These are phyloP conservation scores for Latrodectus elegans DNA, from an alignment of 2,888 invertebrate species.

Conservation along the genomic window DNA sequence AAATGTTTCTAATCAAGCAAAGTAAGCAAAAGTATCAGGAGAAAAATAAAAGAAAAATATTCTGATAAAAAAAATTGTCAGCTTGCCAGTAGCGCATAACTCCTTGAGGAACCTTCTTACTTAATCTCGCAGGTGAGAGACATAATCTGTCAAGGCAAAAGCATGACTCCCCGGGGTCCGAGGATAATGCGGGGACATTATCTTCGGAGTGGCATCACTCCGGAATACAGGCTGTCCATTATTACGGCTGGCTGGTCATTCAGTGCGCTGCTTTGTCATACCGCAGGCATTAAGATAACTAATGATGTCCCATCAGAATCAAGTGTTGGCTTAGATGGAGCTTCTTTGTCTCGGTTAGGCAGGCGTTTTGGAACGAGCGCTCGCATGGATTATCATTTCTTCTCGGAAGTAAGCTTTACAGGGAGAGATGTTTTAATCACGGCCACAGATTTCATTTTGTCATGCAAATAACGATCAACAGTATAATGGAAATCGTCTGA, in stretches of 20 bases:
- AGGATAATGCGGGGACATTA: constrained; percentile 56
- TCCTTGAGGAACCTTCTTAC: background rate
- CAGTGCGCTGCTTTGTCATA: constrained; percentile 46
- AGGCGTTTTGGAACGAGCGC: constrained; percentile 1
- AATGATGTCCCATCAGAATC: constrained; percentile 50
- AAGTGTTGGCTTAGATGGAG: constrained; percentile 31
- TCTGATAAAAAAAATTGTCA: background rate
- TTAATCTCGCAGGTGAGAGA: constrained; percentile 49
- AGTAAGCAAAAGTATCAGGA: background rate
- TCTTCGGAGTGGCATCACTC: constrained; percentile 26
- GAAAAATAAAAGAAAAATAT: background rate
- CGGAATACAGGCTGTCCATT: constrained; percentile 29
- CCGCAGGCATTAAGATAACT: constrained; percentile 42
- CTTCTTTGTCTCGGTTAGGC: constrained; percentile 46
- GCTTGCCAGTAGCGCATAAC: background rate
- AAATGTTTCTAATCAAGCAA: constrained; percentile 38
- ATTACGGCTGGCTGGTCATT: constrained; percentile 52
- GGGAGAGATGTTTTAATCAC: no score
- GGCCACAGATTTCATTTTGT: no score
- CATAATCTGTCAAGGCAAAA: constrained; percentile 60
- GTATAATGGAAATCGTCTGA: no score
- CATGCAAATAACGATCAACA: no score
- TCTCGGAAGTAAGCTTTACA: background rate
- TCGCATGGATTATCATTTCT: background rate
- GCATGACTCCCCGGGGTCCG: constrained; percentile 42